Conservation (phyloP, 2,888 invertebrate species). For the Drosophila limbata region DNA sequence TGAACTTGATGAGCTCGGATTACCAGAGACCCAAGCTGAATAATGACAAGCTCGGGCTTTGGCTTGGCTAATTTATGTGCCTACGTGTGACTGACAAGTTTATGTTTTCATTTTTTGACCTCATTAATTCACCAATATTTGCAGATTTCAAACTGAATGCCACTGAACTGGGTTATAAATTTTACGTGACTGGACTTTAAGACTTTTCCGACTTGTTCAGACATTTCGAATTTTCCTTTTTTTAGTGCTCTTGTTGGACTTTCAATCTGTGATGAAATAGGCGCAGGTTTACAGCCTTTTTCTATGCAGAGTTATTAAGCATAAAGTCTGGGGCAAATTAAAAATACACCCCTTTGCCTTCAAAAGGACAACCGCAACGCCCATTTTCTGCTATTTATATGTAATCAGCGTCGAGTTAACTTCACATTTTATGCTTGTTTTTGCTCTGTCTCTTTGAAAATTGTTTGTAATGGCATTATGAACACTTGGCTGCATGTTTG, state of each 20-base stretch:
- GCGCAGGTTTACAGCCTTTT: conserved; percentile 3
- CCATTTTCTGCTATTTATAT: conserved; percentile 65
- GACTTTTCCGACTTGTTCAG: conserved; percentile 14
- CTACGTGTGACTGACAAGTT: conserved; percentile 78
- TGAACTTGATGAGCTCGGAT: conserved; percentile 74
- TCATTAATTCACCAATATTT: conserved; percentile 55
- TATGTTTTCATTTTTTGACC: conserved; percentile 60
- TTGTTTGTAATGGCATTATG: conserved; percentile 71
- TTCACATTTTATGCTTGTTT: conserved; percentile 45
- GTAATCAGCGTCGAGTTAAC: conserved; percentile 57
- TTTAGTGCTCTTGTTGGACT: neutral
- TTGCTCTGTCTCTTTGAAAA: conserved; percentile 59
- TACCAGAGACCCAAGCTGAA: conserved; percentile 37
- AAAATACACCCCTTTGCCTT: conserved; percentile 11
- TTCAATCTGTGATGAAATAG: conserved; percentile 19
- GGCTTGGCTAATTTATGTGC: conserved; percentile 58
- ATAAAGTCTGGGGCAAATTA: conserved; percentile 51
- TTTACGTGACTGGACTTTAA: conserved; percentile 51
- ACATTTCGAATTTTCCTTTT: neutral
- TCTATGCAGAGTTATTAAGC: conserved; percentile 37
- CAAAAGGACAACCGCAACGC: conserved; percentile 7
- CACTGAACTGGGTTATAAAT: conserved; percentile 58
- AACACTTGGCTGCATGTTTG: conserved; percentile 62
- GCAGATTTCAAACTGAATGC: conserved; percentile 58
- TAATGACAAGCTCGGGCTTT: conserved; percentile 7